A percentile compares a stretch with the other conserved stretches of the same genome.
phyloP scores from a whole-genome alignment of 2,113 vertebrate genomes.

The Forbesichthys papilliferus region DNA sequence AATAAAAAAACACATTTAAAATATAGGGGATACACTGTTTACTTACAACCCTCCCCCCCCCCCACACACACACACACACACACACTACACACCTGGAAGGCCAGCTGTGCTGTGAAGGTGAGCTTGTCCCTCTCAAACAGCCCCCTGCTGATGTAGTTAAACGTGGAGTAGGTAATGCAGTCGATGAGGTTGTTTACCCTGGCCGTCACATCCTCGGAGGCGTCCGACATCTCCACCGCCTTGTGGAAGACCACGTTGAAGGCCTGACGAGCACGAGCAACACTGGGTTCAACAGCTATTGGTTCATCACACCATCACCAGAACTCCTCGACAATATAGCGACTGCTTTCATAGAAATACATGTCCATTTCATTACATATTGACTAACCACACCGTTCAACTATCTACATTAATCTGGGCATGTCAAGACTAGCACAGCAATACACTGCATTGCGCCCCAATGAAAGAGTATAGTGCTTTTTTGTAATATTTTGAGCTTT shows the following conservation, averaged over 20 bases:
- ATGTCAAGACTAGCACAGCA: too few relatives aligned
- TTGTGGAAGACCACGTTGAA: conserved; percentile 83
- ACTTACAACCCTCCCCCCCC: conserved; percentile 2
- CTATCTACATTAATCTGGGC: too few relatives aligned
- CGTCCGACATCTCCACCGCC: conserved; percentile 71
- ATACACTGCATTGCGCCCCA: background rate
- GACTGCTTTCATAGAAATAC: too few relatives aligned
- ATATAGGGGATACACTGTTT: background rate
- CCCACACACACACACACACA: background rate
- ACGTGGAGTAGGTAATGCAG: conserved; percentile 75
- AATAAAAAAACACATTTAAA: too few relatives aligned
- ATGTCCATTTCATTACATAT: too few relatives aligned
- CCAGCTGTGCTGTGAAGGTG: conserved; percentile 74
- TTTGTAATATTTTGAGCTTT: background rate
- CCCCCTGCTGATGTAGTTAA: conserved; percentile 78
- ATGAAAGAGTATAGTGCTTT: background rate
- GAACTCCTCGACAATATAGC: too few relatives aligned
- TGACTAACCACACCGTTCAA: too few relatives aligned
- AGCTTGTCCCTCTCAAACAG: conserved; percentile 80
- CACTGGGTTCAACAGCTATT: background rate
- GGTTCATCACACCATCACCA: too few relatives aligned
- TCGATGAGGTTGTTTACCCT: conserved; percentile 74
- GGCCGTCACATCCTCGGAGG: conserved; percentile 64
- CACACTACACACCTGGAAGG: conserved; percentile 65
- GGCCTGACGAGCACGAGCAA: conserved; percentile 56